Conservation (phyloP, 2,797 vertebrate species). For the Lagodon rhomboides region DNA sequence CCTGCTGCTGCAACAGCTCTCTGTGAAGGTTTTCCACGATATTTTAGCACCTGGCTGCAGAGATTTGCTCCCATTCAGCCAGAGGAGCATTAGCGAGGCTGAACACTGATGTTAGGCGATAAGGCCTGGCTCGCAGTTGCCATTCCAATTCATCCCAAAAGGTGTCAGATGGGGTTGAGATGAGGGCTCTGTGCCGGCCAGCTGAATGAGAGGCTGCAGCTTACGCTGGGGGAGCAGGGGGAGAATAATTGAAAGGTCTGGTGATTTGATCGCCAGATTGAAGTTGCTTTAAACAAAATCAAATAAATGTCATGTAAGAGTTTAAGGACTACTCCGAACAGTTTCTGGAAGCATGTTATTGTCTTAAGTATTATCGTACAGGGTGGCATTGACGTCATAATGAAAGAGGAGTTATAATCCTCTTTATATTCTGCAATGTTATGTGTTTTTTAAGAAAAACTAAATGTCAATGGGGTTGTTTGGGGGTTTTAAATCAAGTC, state of each 20-base stretch:
- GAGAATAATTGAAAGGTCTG: neutral
- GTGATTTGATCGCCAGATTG: neutral
- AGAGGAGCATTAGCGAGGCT: neutral
- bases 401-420: neutral
- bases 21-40: slow-evolving; percentile 14
- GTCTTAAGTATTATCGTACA: neutral
- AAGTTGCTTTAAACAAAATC: neutral
- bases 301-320: neutral
- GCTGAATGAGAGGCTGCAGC: neutral
- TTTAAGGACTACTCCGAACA: neutral
- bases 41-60: slow-evolving; percentile 14
- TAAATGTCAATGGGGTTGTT: neutral
- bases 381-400: neutral
- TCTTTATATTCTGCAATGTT: neutral
- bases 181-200: slow-evolving; percentile 3
- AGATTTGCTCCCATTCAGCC: slow-evolving; percentile 21
- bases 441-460: neutral
- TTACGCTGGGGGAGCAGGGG: neutral
- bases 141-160: slow-evolving; percentile 10
- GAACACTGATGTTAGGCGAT: slow-evolving; percentile 23
- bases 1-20: neutral
- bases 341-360: neutral
- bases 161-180: slow-evolving; percentile 19
- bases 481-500: no score
- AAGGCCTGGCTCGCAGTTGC: neutral